phyloP scores from a whole-genome alignment of 2,888 invertebrate species.

The Andricus quercusramuli region DNA sequence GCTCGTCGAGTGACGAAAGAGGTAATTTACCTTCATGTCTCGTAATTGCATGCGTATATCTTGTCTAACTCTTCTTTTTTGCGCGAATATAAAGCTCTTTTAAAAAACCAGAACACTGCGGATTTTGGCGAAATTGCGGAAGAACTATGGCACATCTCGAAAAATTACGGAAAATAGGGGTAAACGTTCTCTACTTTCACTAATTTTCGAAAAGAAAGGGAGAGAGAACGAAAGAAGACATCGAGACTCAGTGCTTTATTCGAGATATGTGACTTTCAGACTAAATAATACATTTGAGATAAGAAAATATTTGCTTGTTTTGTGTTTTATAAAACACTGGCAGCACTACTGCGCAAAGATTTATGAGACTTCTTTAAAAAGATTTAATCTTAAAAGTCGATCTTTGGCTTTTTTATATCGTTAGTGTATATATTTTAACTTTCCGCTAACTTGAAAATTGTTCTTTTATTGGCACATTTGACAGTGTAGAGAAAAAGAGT shows the following conservation, averaged over 20 bases:
- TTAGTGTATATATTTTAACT: neutral
- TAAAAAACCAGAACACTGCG: conserved; percentile 23
- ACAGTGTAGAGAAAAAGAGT: conserved; percentile 30
- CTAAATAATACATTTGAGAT: neutral
- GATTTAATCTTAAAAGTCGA: no score
- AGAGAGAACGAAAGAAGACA: conserved; percentile 26
- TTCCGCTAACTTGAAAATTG: neutral
- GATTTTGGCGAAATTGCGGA: conserved; percentile 39
- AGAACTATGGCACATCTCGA: conserved; percentile 33
- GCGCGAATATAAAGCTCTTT: conserved; percentile 32
- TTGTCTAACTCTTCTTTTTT: neutral
- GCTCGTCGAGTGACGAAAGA: conserved; percentile 39
- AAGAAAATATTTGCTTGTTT: neutral
- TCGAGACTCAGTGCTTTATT: neutral
- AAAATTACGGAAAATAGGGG: neutral
- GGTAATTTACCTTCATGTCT: conserved; percentile 35
- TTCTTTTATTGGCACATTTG: conserved; percentile 33
- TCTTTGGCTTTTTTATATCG: neutral
- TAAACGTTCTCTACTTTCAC: conserved; percentile 14
- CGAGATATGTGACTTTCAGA: neutral
- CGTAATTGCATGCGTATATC: conserved; percentile 27
- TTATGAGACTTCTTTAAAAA: neutral
- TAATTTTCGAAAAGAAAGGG: conserved; percentile 19
- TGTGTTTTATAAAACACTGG: neutral
- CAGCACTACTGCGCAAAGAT: neutral